Evolutionary conservation across 2,888 invertebrate genomes (phyloP).

Genomic region (Notocelia uddmanniana): DNA sequence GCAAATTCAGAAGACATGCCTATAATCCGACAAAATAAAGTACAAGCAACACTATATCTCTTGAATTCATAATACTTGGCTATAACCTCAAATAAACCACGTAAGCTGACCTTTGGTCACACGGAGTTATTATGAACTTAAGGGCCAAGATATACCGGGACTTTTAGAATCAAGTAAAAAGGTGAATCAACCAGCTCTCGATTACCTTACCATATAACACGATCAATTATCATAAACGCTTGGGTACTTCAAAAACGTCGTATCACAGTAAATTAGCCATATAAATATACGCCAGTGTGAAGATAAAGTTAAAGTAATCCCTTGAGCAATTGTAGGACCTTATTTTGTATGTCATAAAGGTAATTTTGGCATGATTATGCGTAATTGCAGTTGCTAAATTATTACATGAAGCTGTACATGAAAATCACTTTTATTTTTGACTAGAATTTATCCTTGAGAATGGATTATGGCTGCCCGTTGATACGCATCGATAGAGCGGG

Average conservation of each 20-base stretch:
- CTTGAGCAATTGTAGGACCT: background rate
- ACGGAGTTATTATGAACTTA: background rate
- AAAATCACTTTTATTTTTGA: slow-evolving; percentile 6
- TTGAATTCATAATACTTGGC: slow-evolving; percentile 17
- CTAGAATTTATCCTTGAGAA: slow-evolving; percentile 1
- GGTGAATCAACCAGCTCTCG: background rate
- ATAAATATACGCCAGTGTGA: background rate
- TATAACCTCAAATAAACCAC: background rate
- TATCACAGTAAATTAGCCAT: background rate
- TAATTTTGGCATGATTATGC: background rate
- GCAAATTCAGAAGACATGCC: slow-evolving; percentile 28
- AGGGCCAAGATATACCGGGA: background rate
- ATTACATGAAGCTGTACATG: background rate
- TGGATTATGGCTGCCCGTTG: background rate
- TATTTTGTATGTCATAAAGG: background rate
- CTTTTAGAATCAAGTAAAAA: background rate
- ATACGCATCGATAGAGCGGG: too few relatives aligned
- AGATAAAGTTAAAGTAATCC: background rate
- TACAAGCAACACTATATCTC: slow-evolving; percentile 46
- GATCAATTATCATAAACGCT: slow-evolving; percentile 53
- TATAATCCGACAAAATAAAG: slow-evolving; percentile 53
- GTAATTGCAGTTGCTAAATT: slow-evolving; percentile 4
- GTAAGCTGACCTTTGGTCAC: background rate
- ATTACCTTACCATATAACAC: slow-evolving; percentile 52
- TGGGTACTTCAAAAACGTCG: background rate